Percentiles rank a stretch among this genome's conserved stretches.
Evolutionary conservation across 2,888 invertebrate species (phyloP).

Genomic region (Eudemis profundana): DNA sequence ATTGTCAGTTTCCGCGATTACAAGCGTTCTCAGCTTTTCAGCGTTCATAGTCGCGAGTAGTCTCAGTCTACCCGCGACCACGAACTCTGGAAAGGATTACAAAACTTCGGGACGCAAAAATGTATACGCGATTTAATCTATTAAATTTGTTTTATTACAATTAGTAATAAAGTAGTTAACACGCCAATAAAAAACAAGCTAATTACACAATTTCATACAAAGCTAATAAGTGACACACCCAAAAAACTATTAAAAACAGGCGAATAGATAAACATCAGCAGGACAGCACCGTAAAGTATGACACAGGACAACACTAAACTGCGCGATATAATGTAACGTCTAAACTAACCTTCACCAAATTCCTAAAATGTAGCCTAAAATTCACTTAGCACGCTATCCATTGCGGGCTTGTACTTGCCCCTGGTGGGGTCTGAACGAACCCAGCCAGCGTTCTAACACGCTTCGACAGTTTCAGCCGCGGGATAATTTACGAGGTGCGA

Average conservation of each 20-base stretch:
- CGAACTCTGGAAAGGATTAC: no score
- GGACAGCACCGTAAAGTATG: constrained; percentile 41
- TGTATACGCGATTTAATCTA: no score
- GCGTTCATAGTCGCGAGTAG: no score
- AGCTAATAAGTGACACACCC: constrained; percentile 25
- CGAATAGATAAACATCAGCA: constrained; percentile 41
- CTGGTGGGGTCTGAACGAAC: constrained; percentile 47
- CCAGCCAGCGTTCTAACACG: constrained; percentile 62
- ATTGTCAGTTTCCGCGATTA: no score
- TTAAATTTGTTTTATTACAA: no score
- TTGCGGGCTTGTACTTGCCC: constrained; percentile 53
- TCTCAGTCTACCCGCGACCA: no score
- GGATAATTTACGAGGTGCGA: constrained; percentile 73
- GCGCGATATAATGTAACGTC: constrained; percentile 43
- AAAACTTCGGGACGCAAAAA: no score
- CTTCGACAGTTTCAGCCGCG: constrained; percentile 65
- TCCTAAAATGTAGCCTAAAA: constrained; percentile 44
- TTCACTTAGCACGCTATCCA: constrained; percentile 55
- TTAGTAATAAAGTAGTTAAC: not conserved
- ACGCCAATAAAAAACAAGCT: constrained; percentile 5
- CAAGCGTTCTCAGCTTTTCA: no score
- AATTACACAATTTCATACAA: constrained; percentile 14
- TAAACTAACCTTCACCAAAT: constrained; percentile 35
- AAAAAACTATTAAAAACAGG: constrained; percentile 41
- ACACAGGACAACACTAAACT: constrained; percentile 44